Evolutionary conservation across 92 coral and sea anemone genomes (phyloP).

Genomic region (Paragorgia papillata): DNA sequence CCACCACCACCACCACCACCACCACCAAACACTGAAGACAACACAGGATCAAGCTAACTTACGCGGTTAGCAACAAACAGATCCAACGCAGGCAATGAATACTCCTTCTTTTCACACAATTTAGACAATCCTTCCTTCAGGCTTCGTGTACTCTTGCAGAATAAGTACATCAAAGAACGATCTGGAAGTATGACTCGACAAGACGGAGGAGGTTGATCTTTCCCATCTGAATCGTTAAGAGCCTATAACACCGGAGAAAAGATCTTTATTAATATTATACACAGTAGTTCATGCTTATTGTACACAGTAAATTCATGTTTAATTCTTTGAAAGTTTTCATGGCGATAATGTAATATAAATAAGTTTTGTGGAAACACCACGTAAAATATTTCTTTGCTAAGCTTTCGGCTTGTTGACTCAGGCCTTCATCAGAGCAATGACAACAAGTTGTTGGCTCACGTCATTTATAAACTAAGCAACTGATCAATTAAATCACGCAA

Average conservation of each 20-base stretch:
- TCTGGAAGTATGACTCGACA: conserved; percentile 88
- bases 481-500: too few species aligned
- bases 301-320: too few species aligned
- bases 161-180: conserved; percentile 79
- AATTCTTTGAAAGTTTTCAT: too few species aligned
- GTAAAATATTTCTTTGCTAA: too few species aligned
- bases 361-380: too few species aligned
- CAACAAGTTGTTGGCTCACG: too few species aligned
- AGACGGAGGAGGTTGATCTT: conserved; percentile 44
- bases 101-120: conserved; percentile 83
- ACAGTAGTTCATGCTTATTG: too few species aligned
- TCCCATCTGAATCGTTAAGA: conserved; percentile 40
- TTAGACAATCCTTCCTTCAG: conserved; percentile 78
- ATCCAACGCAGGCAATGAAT: conserved; percentile 80
- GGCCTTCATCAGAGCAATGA: too few species aligned
- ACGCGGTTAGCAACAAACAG: conserved; percentile 72
- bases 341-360: too few species aligned
- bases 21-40: background rate
- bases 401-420: too few species aligned
- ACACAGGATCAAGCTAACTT: background rate
- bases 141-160: conserved; percentile 85
- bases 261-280: too few species aligned
- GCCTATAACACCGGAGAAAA: conserved; percentile 65
- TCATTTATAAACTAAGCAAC: too few species aligned
- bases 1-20: background rate